Percentiles rank a stretch among this genome's conserved stretches.
Conservation (phyloP, 2,888 invertebrate genomes). For the Cremastinae sp. region DNA sequence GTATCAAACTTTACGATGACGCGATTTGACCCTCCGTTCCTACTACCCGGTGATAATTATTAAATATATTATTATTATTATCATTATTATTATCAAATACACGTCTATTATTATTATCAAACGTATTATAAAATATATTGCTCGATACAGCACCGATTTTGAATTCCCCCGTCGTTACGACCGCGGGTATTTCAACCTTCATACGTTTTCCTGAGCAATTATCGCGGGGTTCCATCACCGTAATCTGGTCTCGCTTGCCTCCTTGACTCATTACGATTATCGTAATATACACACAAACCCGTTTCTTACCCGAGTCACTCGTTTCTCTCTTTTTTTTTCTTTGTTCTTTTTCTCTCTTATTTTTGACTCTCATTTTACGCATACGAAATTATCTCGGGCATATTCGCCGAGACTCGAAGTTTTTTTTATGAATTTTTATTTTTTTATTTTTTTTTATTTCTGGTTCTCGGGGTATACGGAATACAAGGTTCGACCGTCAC, state of each 20-base stretch:
- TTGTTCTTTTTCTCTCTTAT: too few relatives aligned
- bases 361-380: too few relatives aligned
- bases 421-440: slow-evolving; percentile 38
- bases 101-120: too few relatives aligned
- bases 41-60: slow-evolving; percentile 45
- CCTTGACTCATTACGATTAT: slow-evolving; percentile 30
- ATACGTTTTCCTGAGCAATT: slow-evolving; percentile 32
- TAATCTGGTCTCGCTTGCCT: slow-evolving; percentile 46
- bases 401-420: too few relatives aligned
- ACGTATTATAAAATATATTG: too few relatives aligned
- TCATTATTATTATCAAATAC: too few relatives aligned
- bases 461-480: too few relatives aligned
- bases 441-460: too few relatives aligned
- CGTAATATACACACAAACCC: slow-evolving; percentile 10
- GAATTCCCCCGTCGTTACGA: slow-evolving; percentile 11
- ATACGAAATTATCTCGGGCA: too few relatives aligned
- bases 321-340: too few relatives aligned
- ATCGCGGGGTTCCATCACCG: slow-evolving; percentile 48
- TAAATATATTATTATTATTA: slow-evolving; percentile 57
- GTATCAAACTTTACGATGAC: slow-evolving; percentile 50
- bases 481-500: slow-evolving; percentile 52
- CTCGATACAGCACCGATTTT: too few relatives aligned
- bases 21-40: slow-evolving; percentile 29
- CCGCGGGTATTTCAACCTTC: not conserved
- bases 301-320: slow-evolving; percentile 18